Evolutionary conservation across 2,113 vertebrate genomes (phyloP).

Genomic region (Lagopus leucura): DNA sequence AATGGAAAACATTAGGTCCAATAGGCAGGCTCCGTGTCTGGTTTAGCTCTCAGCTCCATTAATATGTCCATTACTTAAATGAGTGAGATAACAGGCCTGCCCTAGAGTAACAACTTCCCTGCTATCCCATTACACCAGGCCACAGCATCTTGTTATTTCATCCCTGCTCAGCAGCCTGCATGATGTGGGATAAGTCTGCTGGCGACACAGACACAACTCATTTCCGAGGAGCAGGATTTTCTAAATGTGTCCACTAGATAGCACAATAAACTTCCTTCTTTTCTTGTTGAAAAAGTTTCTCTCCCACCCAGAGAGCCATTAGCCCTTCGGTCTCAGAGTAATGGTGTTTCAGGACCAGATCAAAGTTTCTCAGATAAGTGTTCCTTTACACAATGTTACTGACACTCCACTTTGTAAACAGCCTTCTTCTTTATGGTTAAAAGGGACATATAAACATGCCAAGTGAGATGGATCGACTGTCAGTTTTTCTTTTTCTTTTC

Average conservation of each 20-base stretch:
- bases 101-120: slow-evolving; percentile 18
- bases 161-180: not conserved
- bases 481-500: slow-evolving; percentile 57
- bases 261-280: slow-evolving; percentile 51
- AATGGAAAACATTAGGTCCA: slow-evolving; percentile 63
- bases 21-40: slow-evolving; percentile 29
- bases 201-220: not conserved
- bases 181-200: not conserved
- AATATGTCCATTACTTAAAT: slow-evolving; percentile 38
- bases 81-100: slow-evolving; percentile 55
- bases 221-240: slow-evolving; percentile 39
- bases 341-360: slow-evolving; percentile 73
- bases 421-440: slow-evolving; percentile 70
- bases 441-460: slow-evolving; percentile 77
- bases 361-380: slow-evolving; percentile 78
- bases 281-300: slow-evolving; percentile 30
- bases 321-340: slow-evolving; percentile 59
- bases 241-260: slow-evolving; percentile 59
- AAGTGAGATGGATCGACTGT: slow-evolving; percentile 74
- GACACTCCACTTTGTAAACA: slow-evolving; percentile 79
- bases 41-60: slow-evolving; percentile 64
- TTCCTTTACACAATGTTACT: slow-evolving; percentile 75
- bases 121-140: slow-evolving; percentile 21
- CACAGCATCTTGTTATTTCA: not conserved
- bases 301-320: slow-evolving; percentile 51